Percentiles rank a stretch among this genome's conserved stretches.
Evolutionary conservation across 2,888 invertebrate species (phyloP).

Genomic region (Rhagonycha lutea): DNA sequence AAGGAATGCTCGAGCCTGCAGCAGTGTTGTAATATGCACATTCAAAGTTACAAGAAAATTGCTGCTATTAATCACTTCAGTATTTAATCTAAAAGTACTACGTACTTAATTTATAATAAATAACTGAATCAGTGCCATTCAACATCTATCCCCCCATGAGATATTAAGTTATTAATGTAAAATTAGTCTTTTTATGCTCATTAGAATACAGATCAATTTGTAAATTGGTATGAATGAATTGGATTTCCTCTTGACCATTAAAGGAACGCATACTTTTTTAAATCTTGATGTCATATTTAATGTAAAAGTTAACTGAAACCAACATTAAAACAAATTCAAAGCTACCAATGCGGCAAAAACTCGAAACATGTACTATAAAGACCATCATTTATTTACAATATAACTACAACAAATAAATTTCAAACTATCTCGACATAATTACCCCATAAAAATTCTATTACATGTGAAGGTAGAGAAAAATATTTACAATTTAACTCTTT

Average conservation of each 20-base stretch:
- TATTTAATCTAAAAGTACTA: not conserved
- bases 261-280: not conserved
- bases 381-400: not conserved
- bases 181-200: not conserved
- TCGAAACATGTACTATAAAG: not conserved
- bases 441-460: not conserved
- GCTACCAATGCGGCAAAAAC: not conserved
- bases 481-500: not conserved
- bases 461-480: not conserved
- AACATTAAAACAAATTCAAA: not conserved
- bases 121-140: not conserved
- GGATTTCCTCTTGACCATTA: not conserved
- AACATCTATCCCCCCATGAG: not conserved
- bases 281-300: not conserved
- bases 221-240: too few relatives aligned
- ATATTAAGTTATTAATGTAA: not conserved
- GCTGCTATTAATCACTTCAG: slow-evolving; percentile 8
- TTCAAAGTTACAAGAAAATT: slow-evolving; percentile 10
- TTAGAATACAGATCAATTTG: too few relatives aligned
- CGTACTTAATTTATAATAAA: not conserved
- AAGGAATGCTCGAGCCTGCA: slow-evolving; percentile 8
- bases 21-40: slow-evolving; percentile 14
- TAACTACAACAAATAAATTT: not conserved
- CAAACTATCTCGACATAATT: not conserved
- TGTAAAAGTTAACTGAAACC: not conserved